phyloP scores from a whole-genome alignment of 2,113 vertebrate species.

The Lanius ludovicianus region DNA sequence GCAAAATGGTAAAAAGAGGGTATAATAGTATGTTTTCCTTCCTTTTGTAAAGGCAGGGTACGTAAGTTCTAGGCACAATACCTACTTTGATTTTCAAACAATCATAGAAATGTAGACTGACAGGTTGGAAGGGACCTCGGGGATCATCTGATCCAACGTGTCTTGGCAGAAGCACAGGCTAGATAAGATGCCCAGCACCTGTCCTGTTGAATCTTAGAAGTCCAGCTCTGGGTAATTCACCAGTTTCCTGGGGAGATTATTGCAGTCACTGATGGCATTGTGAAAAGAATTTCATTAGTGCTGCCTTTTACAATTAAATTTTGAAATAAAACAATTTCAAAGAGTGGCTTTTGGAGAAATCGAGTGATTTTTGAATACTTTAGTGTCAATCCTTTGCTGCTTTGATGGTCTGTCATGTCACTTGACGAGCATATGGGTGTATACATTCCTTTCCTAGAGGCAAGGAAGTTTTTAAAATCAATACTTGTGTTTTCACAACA shows the following conservation, averaged over 20 bases:
- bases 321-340: neutral
- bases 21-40: neutral
- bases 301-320: neutral
- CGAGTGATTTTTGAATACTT: neutral
- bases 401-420: neutral
- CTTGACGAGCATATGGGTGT: neutral
- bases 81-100: neutral
- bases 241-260: neutral
- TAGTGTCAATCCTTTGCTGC: neutral
- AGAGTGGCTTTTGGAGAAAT: neutral
- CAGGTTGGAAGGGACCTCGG: neutral
- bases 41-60: neutral
- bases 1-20: neutral
- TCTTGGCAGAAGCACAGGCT: neutral
- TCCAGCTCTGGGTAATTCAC: neutral
- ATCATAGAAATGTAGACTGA: neutral
- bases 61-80: neutral
- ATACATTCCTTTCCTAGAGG: neutral
- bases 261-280: neutral
- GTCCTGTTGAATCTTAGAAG: neutral
- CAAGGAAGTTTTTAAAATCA: neutral
- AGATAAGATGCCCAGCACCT: neutral
- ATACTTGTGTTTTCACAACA: neutral
- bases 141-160: neutral
- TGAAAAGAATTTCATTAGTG: neutral